Base-by-base conservation (phyloP, 2,888 invertebrate species). In the Pristionchus japonicus region DNA sequence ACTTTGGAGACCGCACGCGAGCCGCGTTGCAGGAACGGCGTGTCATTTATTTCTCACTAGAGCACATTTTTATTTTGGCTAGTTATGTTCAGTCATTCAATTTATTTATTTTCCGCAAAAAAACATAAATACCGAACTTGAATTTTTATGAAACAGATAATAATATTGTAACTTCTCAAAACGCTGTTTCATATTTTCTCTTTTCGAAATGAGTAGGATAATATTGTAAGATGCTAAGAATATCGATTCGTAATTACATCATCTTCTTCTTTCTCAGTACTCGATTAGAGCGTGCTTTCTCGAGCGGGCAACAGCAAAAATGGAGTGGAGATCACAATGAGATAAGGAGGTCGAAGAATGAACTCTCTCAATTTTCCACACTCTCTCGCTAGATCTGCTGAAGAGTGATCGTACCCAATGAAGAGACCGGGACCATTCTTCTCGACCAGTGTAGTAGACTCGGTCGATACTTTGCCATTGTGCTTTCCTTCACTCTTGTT, bases 201-300 rank as follows among this genome's bases (percentile, higher is more conserved):
- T n/a, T n/a, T n/a, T n/a, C n/a, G n/a, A n/a, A n/a, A n/a, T n/a
- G n/a, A n/a, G n/a, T n/a, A n/a, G n/a, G n/a, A n/a, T n/a, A n/a
- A n/a, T n/a, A n/a, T n/a, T n/a, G n/a, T n/a, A n/a, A n/a, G n/a
- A n/a, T 23, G 3, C 31, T 37, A 15, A 17, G 70, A 70, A 4
- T 70, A 70, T 34, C 43, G 13, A 47, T 77, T 37, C 0, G 13
- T 15, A 27, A 43, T 31, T n/a, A n/a, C 43, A 43, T n/a, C 40
- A 13, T 3, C 34, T 37, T 3, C 37, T 70, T 74, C 40, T 74
- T 74, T 37, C 77, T 47, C 37, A 40, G 40, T 40, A 47, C 40
- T 27, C 77, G 27, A 77, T 77, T 77, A 77, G 43, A 77, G 43
- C 47, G 47, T n/a, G 47, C 43, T 77, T 77, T 77, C 70, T 77